Evolutionary conservation across 2,797 vertebrate genomes (phyloP).

Genomic region (Gymnoscopelus microlampas): DNA sequence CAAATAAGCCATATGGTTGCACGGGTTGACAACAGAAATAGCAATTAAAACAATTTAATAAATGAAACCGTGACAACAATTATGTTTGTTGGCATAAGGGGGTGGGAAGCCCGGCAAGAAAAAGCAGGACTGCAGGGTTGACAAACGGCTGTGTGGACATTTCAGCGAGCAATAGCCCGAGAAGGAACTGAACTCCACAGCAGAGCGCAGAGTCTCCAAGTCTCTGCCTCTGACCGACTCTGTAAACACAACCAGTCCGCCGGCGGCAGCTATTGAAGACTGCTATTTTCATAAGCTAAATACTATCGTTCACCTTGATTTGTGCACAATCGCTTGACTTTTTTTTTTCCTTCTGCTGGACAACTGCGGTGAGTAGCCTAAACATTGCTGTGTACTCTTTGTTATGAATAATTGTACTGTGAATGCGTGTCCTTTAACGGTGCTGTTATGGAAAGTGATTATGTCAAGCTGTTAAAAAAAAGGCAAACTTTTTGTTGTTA

Average conservation of each 20-base stretch:
- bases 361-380: conserved; percentile 74
- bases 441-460: conserved; percentile 45
- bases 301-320: conserved; percentile 79
- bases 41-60: conserved; percentile 92
- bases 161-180: conserved; percentile 82
- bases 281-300: conserved; percentile 72
- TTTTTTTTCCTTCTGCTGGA: conserved; percentile 66
- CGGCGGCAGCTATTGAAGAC: conserved; percentile 61
- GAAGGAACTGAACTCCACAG: conserved; percentile 80
- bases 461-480: conserved; percentile 8
- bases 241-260: conserved; percentile 75
- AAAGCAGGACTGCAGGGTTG: conserved; percentile 86
- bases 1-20: conserved; percentile 80
- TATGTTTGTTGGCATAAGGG: conserved; percentile 89
- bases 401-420: conserved; percentile 57
- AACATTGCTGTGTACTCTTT: conserved; percentile 60
- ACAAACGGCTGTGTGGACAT: conserved; percentile 88
- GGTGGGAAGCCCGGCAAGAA: conserved; percentile 84
- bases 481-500: neutral
- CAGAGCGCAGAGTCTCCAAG: conserved; percentile 71
- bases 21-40: conserved; percentile 87
- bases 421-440: conserved; percentile 49
- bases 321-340: conserved; percentile 76
- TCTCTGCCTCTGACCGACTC: conserved; percentile 62
- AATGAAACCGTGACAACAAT: conserved; percentile 93